A percentile compares a stretch with the other conserved stretches of the same genome.
These are phyloP conservation scores for Onychostruthus taczanowskii DNA, from an alignment of 2,113 vertebrate species.

Conservation along the genomic window DNA sequence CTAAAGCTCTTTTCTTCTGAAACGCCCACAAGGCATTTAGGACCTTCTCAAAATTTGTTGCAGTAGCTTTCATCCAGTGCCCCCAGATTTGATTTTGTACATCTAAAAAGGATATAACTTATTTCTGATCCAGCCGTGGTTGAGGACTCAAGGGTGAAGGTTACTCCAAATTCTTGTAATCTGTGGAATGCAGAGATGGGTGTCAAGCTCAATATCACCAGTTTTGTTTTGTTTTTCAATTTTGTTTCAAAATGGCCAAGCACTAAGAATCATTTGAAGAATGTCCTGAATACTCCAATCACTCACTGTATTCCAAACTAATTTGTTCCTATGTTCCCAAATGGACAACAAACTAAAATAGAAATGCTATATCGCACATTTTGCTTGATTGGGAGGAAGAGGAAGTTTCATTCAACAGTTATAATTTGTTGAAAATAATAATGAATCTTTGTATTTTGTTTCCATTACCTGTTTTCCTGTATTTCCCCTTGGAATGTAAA, in stretches of 20 bases:
- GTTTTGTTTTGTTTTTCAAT: not conserved
- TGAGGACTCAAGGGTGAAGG: not conserved
- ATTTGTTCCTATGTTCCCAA: not conserved
- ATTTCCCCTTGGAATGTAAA: not conserved
- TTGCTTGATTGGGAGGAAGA: not conserved
- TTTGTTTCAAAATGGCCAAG: not conserved
- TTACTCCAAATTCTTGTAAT: not conserved
- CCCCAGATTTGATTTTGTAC: not conserved
- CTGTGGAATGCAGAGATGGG: not conserved
- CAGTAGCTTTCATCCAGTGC: not conserved
- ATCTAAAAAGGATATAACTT: not conserved
- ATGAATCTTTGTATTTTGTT: not conserved
- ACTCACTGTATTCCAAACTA: not conserved
- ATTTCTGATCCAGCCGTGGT: not conserved
- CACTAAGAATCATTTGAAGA: not conserved
- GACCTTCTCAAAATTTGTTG: not conserved
- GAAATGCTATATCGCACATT: rapidly evolving
- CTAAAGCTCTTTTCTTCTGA: not conserved
- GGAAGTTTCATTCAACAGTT: not conserved
- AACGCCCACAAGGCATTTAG: not conserved
- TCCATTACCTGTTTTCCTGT: not conserved
- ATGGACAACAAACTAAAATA: not conserved
- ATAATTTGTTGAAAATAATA: not conserved
- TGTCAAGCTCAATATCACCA: not conserved
- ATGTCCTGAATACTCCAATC: not conserved